Evolutionary conservation across 2,888 invertebrate genomes (phyloP), one percentile per base, ranked within the genome.

Genomic region (Conus canariensis): DNA sequence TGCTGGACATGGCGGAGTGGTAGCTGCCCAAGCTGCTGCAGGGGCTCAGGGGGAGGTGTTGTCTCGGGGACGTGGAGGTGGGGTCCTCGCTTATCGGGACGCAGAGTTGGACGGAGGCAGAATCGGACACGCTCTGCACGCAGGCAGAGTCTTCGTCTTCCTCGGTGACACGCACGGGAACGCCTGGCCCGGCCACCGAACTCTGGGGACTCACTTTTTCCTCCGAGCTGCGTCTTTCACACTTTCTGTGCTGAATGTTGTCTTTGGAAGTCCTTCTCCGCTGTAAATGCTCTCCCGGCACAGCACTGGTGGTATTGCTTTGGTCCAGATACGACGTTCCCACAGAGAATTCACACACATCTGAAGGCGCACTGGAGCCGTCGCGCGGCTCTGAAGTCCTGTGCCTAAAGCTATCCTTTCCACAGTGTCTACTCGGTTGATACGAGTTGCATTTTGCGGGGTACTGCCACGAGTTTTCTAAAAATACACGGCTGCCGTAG

Each of bases 1-100:
- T 94, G 90, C 94, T 94, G 67, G 94, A 94, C 45, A 93, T 90
- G 82, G 90, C 91, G 85, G 94, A 94, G 90, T 92, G 92, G 67
- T 93, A 92, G 91, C 94, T 94, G 74, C 92, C 91, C 80, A 91
- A 93, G 88, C 94, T 94, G 74, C 94, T 93, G 8, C 94, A 87
- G 60, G 94, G 94, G 91, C 94, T 94, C 7, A 91, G 77, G 4
- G 91, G 92, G 8, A 87, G 59, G 9, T 88, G 85, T 45, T 74
- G 74, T 6, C 74, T 14, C 25, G 25, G 83, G 16, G 70, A 89
- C 10, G 16, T n/a, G 25, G 25, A 12, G 45, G 45, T 45, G 56
- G 58, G 16, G 58, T 89, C 89, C 19, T 89, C 89, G 45, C n/a
- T 45, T 9, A 67, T 7, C 8, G 89, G 89, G 10, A 89, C 85